These are phyloP conservation scores for Tachina grossa DNA, from an alignment of 2,888 invertebrate genomes.

Conservation along the genomic window DNA sequence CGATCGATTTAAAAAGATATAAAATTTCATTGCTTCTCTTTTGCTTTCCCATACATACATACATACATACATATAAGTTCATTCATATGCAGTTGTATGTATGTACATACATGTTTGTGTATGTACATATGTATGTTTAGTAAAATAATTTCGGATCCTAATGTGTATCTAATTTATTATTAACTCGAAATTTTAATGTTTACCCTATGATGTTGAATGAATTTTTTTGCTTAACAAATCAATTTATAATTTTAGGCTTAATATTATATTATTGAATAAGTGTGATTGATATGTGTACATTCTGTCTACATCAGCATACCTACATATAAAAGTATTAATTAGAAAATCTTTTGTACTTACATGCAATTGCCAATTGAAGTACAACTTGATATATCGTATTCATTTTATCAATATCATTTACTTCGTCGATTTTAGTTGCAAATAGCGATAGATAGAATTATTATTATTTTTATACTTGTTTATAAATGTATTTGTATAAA, in stretches of 20 bases:
- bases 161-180: too few relatives aligned
- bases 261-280: too few relatives aligned
- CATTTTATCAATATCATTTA: conserved; percentile 45
- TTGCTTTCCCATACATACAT: too few relatives aligned
- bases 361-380: conserved; percentile 53
- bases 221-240: too few relatives aligned
- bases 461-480: conserved; percentile 17
- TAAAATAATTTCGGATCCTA: background rate
- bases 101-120: background rate
- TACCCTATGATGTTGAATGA: too few relatives aligned
- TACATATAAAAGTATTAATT: background rate
- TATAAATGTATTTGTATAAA: conserved; percentile 24
- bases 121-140: background rate
- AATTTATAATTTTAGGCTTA: background rate
- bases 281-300: too few relatives aligned
- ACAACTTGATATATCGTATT: conserved; percentile 34
- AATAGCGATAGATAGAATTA: background rate
- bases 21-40: too few relatives aligned
- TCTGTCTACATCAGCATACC: too few relatives aligned
- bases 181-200: too few relatives aligned
- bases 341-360: conserved; percentile 52
- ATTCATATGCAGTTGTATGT: background rate
- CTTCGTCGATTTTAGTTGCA: background rate
- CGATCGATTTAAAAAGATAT: too few relatives aligned
- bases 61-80: background rate